Evolutionary conservation across 2,888 invertebrate genomes (phyloP), one percentile per base, ranked within the genome.

Genomic region (Dermolepida albohirtum): DNA sequence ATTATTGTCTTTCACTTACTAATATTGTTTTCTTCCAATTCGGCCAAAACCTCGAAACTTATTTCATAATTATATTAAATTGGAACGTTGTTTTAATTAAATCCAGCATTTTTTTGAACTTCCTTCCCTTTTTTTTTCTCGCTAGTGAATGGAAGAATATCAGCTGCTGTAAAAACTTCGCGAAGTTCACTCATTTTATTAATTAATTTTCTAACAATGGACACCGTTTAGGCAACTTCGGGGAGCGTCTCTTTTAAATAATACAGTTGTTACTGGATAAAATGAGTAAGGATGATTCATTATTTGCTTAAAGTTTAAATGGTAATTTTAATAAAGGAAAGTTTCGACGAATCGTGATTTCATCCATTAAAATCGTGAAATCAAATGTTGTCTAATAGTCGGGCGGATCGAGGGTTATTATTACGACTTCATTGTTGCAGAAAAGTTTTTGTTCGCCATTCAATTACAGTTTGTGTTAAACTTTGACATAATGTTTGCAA

Each of bases 231-330:
- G 54, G 40, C 14, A 54, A 54, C 40, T 54, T 54, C 40, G 1
- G 8, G 10, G 54, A 40, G 1, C 40, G 14, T 16, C 17, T 40
- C 54, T 40, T 54, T 54, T 54, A 54, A 40, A 54, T 54, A 16
- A 39, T 16, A 11, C 54, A 16, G 54, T 40, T 54, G 54, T 51
- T 54, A 14, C 54, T 11, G 54, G 40, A 16, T 40, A 16, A 10
- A 40, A 54, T 16, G 54, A 54, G 40, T 54, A 40, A 40, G 10
- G 40, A 54, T 54, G 40, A 54, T 40, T 54, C 54, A 54, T 54
- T 54, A 54, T 54, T 54, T 54, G 54, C 54, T 54, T 40, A 54
- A 54, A 54, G 40, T 54, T 54, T 39, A 54, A 51, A 51, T 51
- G 54, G 40, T 54, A 54, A 54, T 54, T 54, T 54, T 22, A 54